Conservation (phyloP, 2,888 invertebrate species). For the Chymomyza amoena region DNA sequence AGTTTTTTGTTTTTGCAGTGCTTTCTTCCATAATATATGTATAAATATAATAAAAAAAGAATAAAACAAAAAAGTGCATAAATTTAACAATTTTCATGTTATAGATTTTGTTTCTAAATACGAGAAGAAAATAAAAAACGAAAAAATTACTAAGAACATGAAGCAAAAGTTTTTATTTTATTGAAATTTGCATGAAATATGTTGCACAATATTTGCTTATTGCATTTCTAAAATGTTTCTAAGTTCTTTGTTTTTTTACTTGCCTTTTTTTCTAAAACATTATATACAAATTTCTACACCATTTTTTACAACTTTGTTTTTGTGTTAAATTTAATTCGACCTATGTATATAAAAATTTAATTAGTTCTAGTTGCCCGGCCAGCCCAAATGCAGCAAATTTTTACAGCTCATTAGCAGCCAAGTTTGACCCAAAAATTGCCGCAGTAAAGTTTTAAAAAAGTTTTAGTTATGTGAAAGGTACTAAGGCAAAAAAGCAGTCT, state of each 20-base stretch:
- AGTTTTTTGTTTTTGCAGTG: conserved; percentile 1
- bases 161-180: neutral
- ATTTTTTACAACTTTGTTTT: neutral
- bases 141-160: neutral
- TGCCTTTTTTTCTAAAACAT: neutral
- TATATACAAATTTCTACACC: neutral
- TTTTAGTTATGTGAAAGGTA: neutral
- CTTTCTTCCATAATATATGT: conserved; percentile 15
- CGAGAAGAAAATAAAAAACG: neutral
- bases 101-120: conserved; percentile 31
- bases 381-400: neutral
- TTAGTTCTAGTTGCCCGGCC: neutral
- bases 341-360: neutral
- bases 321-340: no score
- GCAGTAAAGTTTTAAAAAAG: conserved; percentile 1
- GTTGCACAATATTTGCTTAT: neutral
- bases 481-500: no score
- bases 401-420: neutral
- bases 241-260: neutral
- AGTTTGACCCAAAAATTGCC: neutral
- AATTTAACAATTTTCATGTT: conserved; percentile 17
- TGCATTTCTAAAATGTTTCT: neutral
- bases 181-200: neutral
- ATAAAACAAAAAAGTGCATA: conserved; percentile 24
- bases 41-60: neutral